Base-by-base conservation (phyloP, 2,113 vertebrate genomes). In the Lepus americanus region DNA sequence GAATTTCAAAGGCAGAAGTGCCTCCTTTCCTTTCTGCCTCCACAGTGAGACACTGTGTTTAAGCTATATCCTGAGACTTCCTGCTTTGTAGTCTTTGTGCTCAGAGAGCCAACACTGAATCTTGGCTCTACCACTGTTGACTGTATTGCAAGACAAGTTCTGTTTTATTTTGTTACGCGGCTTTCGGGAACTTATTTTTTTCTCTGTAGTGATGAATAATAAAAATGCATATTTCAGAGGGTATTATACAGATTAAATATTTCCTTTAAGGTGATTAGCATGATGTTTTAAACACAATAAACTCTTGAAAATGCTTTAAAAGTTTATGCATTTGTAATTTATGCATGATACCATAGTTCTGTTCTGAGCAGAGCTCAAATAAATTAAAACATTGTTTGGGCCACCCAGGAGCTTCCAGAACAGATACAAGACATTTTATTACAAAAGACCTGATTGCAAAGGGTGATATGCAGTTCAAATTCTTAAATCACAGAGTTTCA, bases 311-410 rank as follows among this genome's bases (percentile, higher is more conserved):
- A 51, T 6, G 23, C 13, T 76, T 80, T 69, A 31, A 36, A 83
- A 23, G 7, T 84, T 80, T 78, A 22, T 88, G 61, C 70, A 73
- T 13, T 94, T 94, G 20, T 44, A 64, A 55, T 94, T 79, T 85
- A 17, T 70, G 49, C 9, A 13, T 39, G 29, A 87, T 67, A 84
- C 12, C 61, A 69, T 49, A 17, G 53, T 67, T 96, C 39, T 64
- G 19, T 36, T 76, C 61, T 80, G 31, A 84, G 55, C 3, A 83
- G 61, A 81, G 6, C 23, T 10, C 66, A 72, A 92, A 72, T 6
- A 67, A 88, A 69, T 74, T 66, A 29, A 80, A 19, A 5, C 20
- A 6, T 67, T 84, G 7, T 82, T 63, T 44, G 6, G 39, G 17
- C 16, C 29, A 89, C 44, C 5, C 11, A 61, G n/a, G 20, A 87